Evolutionary conservation across 2,797 vertebrate genomes (phyloP), one percentile per base, ranked within the genome.

Genomic region (Semaprochilodus insignis): DNA sequence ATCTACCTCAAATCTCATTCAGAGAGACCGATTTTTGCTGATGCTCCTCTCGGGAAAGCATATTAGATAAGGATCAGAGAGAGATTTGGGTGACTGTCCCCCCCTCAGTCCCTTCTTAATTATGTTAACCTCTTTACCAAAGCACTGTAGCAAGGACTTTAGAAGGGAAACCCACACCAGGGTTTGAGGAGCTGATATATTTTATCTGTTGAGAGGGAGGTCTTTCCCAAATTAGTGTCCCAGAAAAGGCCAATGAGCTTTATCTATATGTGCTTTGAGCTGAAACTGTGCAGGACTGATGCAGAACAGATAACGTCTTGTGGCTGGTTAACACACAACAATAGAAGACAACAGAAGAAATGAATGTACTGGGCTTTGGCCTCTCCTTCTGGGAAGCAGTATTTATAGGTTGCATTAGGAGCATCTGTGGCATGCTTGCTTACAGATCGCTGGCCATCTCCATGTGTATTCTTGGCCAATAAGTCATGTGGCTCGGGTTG

Each of bases 401-500:
- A 86, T 87, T 87, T 81, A 59, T 80, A 71, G 40, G 63, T 44
- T 52, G 70, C 48, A 63, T 78, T 54, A 55, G 21, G 65, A 79
- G 78, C 73, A 80, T 85, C 40, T 59, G 55, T 70, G 84, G 74
- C 85, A 83, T 82, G 79, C 63, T 70, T 80, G 83, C 67, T 74
- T 65, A 48, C 16, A 36, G 62, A 66, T 83, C 75, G 84, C 76
- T 17, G 74, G 72, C 75, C 83, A 77, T 77, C 81, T 83, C 78
- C 36, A 73, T 69, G 81, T 59, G 73, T 89, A 88, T 90, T 89
- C 81, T 74, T 65, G 86, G 77, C 83, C 74, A 54, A 70, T 78
- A 88, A 87, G 87, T 83, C 86, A 89, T 60, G 31, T 51, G 67
- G 72, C 83, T 86, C 81, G 23, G 80, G 81, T 88, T 89, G 85